These are phyloP conservation scores for Rhabdomys dilectus DNA, from an alignment of 2,113 vertebrate species.

Conservation along the genomic window DNA sequence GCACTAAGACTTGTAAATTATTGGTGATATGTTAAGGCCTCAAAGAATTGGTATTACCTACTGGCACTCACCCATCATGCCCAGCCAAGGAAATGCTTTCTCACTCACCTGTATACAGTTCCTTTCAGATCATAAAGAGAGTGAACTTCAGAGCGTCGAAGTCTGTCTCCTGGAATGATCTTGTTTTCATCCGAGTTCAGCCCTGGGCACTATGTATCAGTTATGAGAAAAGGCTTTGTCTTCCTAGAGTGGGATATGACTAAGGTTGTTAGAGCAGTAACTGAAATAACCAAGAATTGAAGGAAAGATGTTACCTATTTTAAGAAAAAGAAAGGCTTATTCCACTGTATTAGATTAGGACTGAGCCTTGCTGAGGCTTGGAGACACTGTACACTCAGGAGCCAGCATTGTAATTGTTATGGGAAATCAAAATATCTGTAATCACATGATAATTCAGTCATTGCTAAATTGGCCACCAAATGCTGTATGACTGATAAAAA, in stretches of 20 bases:
- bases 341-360: not conserved
- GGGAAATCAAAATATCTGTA: constrained; percentile 44
- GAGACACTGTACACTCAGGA: not conserved
- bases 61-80: not conserved
- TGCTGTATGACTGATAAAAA: not conserved
- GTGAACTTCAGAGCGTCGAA: not conserved
- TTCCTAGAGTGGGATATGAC: not conserved
- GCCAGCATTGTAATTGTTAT: not conserved
- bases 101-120: not conserved
- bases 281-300: constrained; percentile 7
- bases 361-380: not conserved
- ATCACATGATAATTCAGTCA: not conserved
- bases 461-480: not conserved
- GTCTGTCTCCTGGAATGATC: not conserved
- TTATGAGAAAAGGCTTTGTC: constrained; percentile 27
- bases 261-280: not conserved
- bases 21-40: not conserved
- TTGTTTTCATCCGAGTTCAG: not conserved
- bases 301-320: constrained; percentile 31
- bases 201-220: not conserved
- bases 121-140: constrained; percentile 33
- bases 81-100: not conserved
- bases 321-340: not conserved
- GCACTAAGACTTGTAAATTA: constrained; percentile 1
- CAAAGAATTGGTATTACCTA: not conserved